Percentiles rank a stretch among this genome's conserved stretches.
Evolutionary conservation across 2,797 vertebrate genomes (phyloP).

Genomic region (Muscicapa comitata): DNA sequence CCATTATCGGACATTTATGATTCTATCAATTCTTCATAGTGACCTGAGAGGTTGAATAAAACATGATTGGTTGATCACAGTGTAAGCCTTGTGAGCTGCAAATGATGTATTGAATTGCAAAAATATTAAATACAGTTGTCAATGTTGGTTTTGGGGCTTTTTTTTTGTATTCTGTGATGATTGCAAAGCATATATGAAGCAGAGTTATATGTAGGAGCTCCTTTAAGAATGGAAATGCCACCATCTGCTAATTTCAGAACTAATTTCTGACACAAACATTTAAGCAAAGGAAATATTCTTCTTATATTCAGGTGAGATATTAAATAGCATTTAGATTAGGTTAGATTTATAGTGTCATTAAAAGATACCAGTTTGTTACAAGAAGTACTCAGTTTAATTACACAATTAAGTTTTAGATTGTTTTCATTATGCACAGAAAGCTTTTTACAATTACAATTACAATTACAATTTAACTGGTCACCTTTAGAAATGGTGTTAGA

Average conservation of each 20-base stretch:
- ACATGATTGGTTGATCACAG: not conserved
- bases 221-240: not conserved
- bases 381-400: constrained; percentile 55
- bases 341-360: constrained; percentile 54
- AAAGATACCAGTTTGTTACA: constrained; percentile 19
- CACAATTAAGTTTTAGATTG: constrained; percentile 44
- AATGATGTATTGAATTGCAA: not conserved
- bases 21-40: not conserved
- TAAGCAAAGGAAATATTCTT: not conserved
- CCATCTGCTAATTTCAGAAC: not conserved
- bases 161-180: not conserved
- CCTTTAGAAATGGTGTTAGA: not conserved
- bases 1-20: not conserved
- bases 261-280: constrained; percentile 4
- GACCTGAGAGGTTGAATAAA: not conserved
- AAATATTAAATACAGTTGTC: not conserved
- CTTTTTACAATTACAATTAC: constrained; percentile 15
- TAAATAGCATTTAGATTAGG: constrained; percentile 27
- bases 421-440: constrained; percentile 37
- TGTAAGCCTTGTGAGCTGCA: not conserved
- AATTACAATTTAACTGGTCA: constrained; percentile 12
- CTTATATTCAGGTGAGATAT: constrained; percentile 17
- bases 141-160: not conserved
- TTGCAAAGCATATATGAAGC: not conserved
- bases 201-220: not conserved